Base-by-base conservation (phyloP, 2,888 invertebrate species). In the Noctuana brunneofusca region DNA sequence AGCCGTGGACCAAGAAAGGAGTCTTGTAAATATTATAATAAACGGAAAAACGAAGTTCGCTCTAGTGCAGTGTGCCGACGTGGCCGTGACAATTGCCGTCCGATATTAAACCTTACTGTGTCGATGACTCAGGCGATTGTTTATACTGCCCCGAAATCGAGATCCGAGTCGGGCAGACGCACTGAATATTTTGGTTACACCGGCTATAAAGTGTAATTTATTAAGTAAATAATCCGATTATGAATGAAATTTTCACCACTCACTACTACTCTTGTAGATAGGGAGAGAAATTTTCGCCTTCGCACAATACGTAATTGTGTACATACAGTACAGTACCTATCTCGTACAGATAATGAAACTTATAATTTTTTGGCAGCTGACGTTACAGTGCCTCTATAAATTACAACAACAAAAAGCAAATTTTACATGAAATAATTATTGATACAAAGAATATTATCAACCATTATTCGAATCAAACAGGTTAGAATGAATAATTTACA, bases 1-100 rank as follows among this genome's bases (percentile, higher is more conserved):
- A 92, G 92, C 84, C 83, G 81, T 90, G 86, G 89, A 81, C 93
- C 93, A 93, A 93, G 93, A 93, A 93, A 93, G 93, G 93, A 89
- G 92, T 89, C 83, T 87, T 83, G 85, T 89, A 87, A 88, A 91
- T 90, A 90, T 89, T 92, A 88, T 90, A 89, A 89, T 89, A 89
- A 90, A 88, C 90, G 84, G 87, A 84, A 87, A 89, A 89, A 70
- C 72, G 68, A 78, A 79, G 76, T 79, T 77, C 75, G 76, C 77
- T 79, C 84, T 91, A 80, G 92, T 92, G 92, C 92, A 91, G 92
- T 92, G 92, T 92, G 92, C 92, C 91, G 89, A 86, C 75, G 75
- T 81, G 86, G 79, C 84, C 82, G 73, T 84, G 84, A 83, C 80
- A 77, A 75, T 50, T 71, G 81, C 74, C 75, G 74, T 65, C 73